These are phyloP conservation scores for Cerceris rybyensis DNA, from an alignment of 2,888 invertebrate species.

Conservation along the genomic window DNA sequence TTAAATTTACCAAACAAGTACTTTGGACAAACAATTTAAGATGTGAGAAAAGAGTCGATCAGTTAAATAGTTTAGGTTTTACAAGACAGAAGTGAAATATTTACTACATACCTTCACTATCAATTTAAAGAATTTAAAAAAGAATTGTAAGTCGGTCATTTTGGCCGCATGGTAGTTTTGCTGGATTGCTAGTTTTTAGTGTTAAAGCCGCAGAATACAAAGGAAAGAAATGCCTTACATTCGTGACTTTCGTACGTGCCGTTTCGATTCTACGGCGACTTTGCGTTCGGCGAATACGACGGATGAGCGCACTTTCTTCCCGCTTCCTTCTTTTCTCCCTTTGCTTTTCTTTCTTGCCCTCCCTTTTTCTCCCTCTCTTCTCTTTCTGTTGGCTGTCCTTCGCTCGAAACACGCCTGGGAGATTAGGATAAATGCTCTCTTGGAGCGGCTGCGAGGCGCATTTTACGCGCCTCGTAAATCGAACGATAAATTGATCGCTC, in stretches of 20 bases:
- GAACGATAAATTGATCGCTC: conserved; percentile 72
- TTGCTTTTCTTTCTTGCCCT: conserved; percentile 3
- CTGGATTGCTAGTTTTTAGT: too few species aligned
- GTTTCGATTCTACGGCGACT: conserved; percentile 43
- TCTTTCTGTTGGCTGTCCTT: conserved; percentile 37
- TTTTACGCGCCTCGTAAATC: conserved; percentile 71
- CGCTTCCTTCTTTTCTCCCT: conserved; percentile 15
- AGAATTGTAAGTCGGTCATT: too few species aligned
- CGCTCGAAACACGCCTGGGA: conserved; percentile 59
- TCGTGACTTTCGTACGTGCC: conserved; percentile 52
- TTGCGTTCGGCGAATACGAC: conserved; percentile 43
- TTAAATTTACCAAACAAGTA: too few species aligned
- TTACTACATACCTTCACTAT: too few species aligned
- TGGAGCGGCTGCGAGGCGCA: conserved; percentile 39
- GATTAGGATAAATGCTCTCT: conserved; percentile 71
- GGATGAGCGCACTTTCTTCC: conserved; percentile 43
- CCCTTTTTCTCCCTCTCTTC: not conserved
- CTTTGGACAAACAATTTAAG: too few species aligned
- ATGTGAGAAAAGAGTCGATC: too few species aligned
- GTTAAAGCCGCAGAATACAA: too few species aligned
- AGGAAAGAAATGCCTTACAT: conserved; percentile 28
- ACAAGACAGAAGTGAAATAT: too few species aligned
- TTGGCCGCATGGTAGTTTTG: too few species aligned
- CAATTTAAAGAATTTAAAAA: too few species aligned
- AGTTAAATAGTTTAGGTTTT: too few species aligned